Percentiles rank a stretch among this genome's conserved stretches.
These are phyloP conservation scores for Clarias laeviceps DNA, from an alignment of 2,797 vertebrate species.

Conservation along the genomic window DNA sequence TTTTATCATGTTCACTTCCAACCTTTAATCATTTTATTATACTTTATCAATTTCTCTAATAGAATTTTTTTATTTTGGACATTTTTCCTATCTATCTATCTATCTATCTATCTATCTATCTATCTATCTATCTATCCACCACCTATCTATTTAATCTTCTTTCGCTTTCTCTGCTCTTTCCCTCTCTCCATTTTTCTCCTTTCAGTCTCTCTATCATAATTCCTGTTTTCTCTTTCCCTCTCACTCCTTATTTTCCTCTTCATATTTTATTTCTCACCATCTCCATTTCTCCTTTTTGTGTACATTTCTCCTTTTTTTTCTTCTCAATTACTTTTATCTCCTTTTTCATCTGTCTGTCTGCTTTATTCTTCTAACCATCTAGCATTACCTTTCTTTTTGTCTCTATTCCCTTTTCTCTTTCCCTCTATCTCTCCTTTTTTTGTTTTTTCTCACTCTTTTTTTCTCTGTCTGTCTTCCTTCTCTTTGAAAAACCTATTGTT, in stretches of 20 bases:
- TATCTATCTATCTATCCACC: neutral
- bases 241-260: neutral
- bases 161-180: slow-evolving; percentile 65
- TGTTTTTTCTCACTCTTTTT: slow-evolving; percentile 67
- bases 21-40: too few species aligned
- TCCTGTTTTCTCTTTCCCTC: slow-evolving; percentile 19
- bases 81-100: neutral
- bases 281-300: neutral
- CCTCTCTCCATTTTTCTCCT: slow-evolving; percentile 12
- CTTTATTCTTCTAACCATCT: neutral
- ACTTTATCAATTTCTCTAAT: too few species aligned
- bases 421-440: slow-evolving; percentile 42
- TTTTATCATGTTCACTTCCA: neutral
- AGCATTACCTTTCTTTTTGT: slow-evolving; percentile 39
- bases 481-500: neutral
- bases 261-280: neutral
- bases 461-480: neutral
- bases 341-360: neutral
- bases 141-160: neutral
- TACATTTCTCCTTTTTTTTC: neutral
- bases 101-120: neutral
- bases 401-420: slow-evolving; percentile 59
- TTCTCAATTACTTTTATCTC: neutral
- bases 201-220: neutral
- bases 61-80: neutral